Percentiles rank a stretch among this genome's conserved stretches.
These are phyloP conservation scores for Macaria notata DNA, from an alignment of 2,888 invertebrate species.

Conservation along the genomic window DNA sequence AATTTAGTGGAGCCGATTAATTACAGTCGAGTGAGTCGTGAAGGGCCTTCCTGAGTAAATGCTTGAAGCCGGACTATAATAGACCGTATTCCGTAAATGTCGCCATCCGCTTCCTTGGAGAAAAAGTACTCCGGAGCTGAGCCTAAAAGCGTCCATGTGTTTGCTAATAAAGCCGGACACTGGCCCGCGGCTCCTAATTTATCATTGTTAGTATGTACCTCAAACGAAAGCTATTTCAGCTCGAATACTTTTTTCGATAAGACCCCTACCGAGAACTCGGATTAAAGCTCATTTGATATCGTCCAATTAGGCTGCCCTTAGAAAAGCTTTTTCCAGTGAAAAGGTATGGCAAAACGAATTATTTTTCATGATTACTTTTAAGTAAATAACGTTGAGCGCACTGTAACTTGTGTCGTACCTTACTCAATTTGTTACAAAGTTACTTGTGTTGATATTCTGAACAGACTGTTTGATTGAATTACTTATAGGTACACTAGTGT, in stretches of 20 bases:
- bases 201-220: slow-evolving; percentile 69
- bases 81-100: slow-evolving; percentile 36
- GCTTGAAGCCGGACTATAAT: slow-evolving; percentile 40
- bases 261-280: slow-evolving; percentile 44
- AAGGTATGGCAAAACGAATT: slow-evolving; percentile 29
- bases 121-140: slow-evolving; percentile 50
- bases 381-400: too few relatives aligned
- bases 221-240: slow-evolving; percentile 71
- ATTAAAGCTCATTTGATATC: slow-evolving; percentile 57
- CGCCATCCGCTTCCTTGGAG: slow-evolving; percentile 49
- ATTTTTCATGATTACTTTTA: slow-evolving; percentile 19
- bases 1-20: slow-evolving; percentile 50
- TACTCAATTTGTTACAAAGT: too few relatives aligned
- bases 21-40: slow-evolving; percentile 38
- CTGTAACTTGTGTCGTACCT: too few relatives aligned
- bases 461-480: too few relatives aligned
- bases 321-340: slow-evolving; percentile 33
- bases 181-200: slow-evolving; percentile 68
- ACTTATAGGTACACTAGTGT: too few relatives aligned
- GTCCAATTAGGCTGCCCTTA: slow-evolving; percentile 48
- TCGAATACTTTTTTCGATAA: slow-evolving; percentile 55
- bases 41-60: slow-evolving; percentile 28
- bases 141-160: slow-evolving; percentile 59
- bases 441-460: too few relatives aligned
- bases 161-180: slow-evolving; percentile 71